Conservation (phyloP, 2,888 invertebrate genomes). For the Zaprionus bogoriensis region DNA sequence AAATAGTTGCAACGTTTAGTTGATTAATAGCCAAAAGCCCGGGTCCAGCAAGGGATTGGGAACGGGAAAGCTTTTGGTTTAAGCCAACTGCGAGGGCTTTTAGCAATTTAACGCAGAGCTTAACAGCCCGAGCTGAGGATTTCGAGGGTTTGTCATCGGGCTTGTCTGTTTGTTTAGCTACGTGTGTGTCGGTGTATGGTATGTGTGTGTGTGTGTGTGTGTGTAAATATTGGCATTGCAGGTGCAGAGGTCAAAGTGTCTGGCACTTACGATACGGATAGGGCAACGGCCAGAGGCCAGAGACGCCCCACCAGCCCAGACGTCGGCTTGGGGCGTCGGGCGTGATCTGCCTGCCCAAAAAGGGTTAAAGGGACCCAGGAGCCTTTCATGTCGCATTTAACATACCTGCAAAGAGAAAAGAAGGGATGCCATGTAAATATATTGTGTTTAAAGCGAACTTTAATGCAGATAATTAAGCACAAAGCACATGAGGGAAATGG, state of each 20-base stretch:
- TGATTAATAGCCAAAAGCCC: constrained; percentile 69
- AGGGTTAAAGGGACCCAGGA: background rate
- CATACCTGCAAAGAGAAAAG: constrained; percentile 38
- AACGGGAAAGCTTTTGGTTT: constrained; percentile 57
- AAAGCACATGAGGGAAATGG: background rate
- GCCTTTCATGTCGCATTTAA: background rate
- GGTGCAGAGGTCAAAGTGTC: constrained; percentile 55
- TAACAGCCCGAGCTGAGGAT: constrained; percentile 57
- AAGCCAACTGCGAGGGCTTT: constrained; percentile 69
- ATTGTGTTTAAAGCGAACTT: constrained; percentile 7
- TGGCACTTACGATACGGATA: constrained; percentile 35
- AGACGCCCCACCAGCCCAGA: background rate
- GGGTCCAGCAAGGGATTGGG: constrained; percentile 3
- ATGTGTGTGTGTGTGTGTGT: constrained; percentile 23
- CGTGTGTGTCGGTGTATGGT: constrained; percentile 7
- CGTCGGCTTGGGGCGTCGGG: too few species aligned
- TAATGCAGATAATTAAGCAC: constrained; percentile 24
- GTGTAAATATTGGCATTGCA: constrained; percentile 67
- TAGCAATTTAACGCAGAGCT: constrained; percentile 78
- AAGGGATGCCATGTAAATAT: constrained; percentile 1
- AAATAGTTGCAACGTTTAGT: constrained; percentile 76
- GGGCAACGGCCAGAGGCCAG: background rate
- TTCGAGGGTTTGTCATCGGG: constrained; percentile 32
- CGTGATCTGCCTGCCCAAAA: constrained; percentile 27
- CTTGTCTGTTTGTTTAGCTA: constrained; percentile 36